Base-by-base conservation (phyloP, 2,888 invertebrate species). In the Hydropsyche betteni region DNA sequence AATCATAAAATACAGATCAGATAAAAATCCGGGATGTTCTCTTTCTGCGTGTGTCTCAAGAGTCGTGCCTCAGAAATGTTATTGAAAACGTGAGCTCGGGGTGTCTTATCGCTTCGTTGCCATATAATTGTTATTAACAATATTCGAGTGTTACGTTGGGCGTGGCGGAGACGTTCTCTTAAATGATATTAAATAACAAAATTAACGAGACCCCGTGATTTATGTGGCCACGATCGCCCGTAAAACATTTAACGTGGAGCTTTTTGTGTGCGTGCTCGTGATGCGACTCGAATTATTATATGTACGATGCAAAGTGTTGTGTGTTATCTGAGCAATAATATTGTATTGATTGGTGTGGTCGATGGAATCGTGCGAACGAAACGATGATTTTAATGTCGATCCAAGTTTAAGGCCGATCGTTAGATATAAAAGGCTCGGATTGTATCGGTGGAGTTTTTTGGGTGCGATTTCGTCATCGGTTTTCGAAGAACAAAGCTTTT, bases 61-160 rank as follows among this genome's bases (percentile, higher is more conserved):
- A 71, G 71, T 75, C 75, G 75, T 75, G 75, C 75, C 44, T 61
- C 72, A 51, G 68, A 75, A 75, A 75, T 71, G 71, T 75, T 75
- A 75, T 75, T 75, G 75, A 75, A 75, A 75, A 75, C 75, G 75
- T 75, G 75, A 75, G 71, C 75, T 71, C 72, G 75, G 51, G 44
- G 14, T 61, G 52, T 34, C 72, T 75, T 75, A 75, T 75, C 75
- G 55, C 44, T 33, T 38, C 38, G 14, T 72, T 61, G 38, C 55
- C 55, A 24, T 72, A 58, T 72, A 61, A 72, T 55, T 58, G 72
- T 72, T 72, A 72, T 72, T 72, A 55, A 58, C 72, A 58, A 72
- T 58, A 51, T 44, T 44, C 44, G 44, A 44, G 44, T 44, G 44
- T 44, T 44, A 10, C 10, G 10, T 44, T 6, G 44, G 44, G 34